Conservation (phyloP, 2,113 vertebrate genomes). For the Recurvirostra avosetta region DNA sequence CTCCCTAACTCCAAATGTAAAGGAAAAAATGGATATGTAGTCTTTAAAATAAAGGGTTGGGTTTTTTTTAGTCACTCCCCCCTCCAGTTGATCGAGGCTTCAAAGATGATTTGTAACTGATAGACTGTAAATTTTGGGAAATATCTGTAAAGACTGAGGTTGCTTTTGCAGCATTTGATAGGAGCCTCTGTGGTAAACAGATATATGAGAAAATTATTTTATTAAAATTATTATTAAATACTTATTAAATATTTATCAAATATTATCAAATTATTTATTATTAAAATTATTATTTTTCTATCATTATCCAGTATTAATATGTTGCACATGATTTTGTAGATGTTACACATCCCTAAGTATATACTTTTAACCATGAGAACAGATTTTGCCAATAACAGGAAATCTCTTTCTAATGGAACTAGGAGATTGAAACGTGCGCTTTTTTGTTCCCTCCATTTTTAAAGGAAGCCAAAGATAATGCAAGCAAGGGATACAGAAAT, state of each 20-base stretch:
- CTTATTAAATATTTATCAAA: no score
- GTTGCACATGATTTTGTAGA: background rate
- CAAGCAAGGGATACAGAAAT: background rate
- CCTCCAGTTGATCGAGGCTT: background rate
- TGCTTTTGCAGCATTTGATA: background rate
- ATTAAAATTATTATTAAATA: no score
- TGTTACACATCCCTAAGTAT: background rate
- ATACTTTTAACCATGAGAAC: background rate
- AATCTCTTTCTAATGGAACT: background rate
- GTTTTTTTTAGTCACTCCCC: background rate
- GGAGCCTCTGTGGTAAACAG: background rate
- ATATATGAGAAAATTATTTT: background rate
- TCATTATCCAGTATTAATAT: background rate
- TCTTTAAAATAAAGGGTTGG: background rate
- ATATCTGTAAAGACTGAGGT: background rate
- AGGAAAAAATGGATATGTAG: background rate
- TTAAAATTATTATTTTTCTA: background rate
- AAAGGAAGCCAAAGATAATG: background rate
- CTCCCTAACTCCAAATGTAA: background rate
- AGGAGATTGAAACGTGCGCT: background rate
- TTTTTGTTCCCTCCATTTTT: background rate
- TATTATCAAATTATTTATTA: no score
- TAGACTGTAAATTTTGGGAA: background rate
- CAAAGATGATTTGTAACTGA: background rate
- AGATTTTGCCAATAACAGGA: background rate